These are phyloP conservation scores for Alloplasta piceator DNA, from an alignment of 2,888 invertebrate genomes.

Conservation along the genomic window DNA sequence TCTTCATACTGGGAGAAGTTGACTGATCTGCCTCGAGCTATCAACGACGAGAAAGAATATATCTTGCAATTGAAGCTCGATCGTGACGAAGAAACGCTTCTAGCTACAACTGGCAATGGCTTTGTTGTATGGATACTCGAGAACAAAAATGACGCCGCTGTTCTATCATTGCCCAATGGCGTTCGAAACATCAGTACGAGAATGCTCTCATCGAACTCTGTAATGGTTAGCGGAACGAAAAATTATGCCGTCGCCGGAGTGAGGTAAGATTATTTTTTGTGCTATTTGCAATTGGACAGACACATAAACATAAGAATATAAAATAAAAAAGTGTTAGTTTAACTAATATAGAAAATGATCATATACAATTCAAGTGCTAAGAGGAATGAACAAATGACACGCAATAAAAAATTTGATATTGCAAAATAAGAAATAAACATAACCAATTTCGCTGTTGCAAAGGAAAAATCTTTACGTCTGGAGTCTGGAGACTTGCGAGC, in stretches of 20 bases:
- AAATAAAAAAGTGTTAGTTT: background rate
- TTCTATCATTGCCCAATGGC: slow-evolving; percentile 91
- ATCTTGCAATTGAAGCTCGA: slow-evolving; percentile 93
- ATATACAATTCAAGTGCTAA: too few species aligned
- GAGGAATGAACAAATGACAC: too few species aligned
- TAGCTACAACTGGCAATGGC: slow-evolving; percentile 93
- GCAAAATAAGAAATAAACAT: slow-evolving; percentile 1
- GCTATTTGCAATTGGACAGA: background rate
- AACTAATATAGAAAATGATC: background rate
- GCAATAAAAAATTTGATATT: background rate
- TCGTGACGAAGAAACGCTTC: slow-evolving; percentile 90
- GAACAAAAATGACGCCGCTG: slow-evolving; percentile 85
- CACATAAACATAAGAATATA: background rate
- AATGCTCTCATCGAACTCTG: slow-evolving; percentile 95
- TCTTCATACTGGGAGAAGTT: slow-evolving; percentile 87
- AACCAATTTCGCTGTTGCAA: slow-evolving; percentile 60
- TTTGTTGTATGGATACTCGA: slow-evolving; percentile 93
- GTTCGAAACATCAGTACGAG: slow-evolving; percentile 96
- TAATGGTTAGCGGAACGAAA: slow-evolving; percentile 95
- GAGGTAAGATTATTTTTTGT: slow-evolving; percentile 84
- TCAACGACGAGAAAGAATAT: slow-evolving; percentile 90
- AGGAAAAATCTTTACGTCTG: slow-evolving; percentile 98
- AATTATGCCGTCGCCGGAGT: slow-evolving; percentile 98
- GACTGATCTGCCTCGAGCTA: slow-evolving; percentile 87
- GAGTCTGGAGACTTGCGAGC: slow-evolving; percentile 91